Evolutionary conservation across 1,140 invertebrate species (phyloP).

Genomic region (Globodera rostochiensis): DNA sequence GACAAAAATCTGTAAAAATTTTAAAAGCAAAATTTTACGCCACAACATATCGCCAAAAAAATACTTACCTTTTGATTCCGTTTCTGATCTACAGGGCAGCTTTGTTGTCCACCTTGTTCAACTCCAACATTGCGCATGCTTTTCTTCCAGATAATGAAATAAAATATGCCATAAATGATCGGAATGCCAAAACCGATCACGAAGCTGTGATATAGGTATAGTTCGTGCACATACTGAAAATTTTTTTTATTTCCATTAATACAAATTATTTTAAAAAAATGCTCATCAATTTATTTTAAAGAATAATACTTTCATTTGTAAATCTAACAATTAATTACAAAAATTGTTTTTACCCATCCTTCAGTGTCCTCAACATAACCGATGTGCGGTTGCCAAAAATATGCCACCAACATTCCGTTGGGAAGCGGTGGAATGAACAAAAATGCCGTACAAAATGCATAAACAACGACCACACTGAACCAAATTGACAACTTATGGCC

Average conservation of each 20-base stretch:
- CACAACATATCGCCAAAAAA: not conserved
- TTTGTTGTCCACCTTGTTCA: not conserved
- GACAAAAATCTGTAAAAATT: slow-evolving; percentile 7
- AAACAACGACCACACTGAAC: slow-evolving; percentile 14
- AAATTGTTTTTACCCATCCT: not conserved
- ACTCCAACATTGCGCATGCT: not conserved
- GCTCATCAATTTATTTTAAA: no score
- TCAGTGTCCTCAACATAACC: slow-evolving; percentile 36
- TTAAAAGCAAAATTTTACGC: not conserved
- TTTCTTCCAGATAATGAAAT: slow-evolving; percentile 26
- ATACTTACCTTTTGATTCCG: not conserved
- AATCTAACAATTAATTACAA: not conserved
- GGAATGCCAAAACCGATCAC: slow-evolving; percentile 16
- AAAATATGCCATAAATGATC: slow-evolving; percentile 25
- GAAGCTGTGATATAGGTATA: slow-evolving; percentile 9
- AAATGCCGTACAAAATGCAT: slow-evolving; percentile 15
- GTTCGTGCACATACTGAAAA: slow-evolving; percentile 16
- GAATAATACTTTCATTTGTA: not conserved
- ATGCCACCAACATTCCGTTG: slow-evolving; percentile 31
- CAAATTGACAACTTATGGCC: slow-evolving; percentile 13
- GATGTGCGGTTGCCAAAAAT: slow-evolving; percentile 35
- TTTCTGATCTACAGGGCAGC: not conserved
- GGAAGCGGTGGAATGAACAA: slow-evolving; percentile 24
- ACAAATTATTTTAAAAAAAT: no score
- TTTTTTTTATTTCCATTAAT: not conserved